Conservation (phyloP, 2,113 vertebrate species). For the Tylochromis polylepis region DNA sequence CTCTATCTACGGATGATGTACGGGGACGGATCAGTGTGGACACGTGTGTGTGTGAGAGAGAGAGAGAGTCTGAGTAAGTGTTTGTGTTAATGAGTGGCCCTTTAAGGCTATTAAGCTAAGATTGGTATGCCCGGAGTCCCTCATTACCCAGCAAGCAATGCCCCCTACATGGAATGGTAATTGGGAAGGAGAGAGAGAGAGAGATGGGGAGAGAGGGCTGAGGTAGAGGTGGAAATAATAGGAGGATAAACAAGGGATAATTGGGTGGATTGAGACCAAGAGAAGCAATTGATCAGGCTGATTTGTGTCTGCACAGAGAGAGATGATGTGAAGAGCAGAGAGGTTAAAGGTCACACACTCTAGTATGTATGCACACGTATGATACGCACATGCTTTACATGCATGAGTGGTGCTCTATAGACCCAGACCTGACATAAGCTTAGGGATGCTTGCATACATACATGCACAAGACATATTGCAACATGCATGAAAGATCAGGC, state of each 20-base stretch:
- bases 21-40: conserved; percentile 20
- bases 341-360: conserved; percentile 65
- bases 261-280: conserved; percentile 76
- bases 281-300: conserved; percentile 65
- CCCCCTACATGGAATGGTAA: conserved; percentile 80
- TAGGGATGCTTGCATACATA: neutral
- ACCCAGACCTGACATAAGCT: neutral
- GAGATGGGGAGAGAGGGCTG: neutral
- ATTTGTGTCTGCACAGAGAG: conserved; percentile 71
- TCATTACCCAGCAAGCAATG: conserved; percentile 78
- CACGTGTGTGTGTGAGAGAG: neutral
- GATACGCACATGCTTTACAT: neutral
- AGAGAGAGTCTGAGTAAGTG: conserved; percentile 30
- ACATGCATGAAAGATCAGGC: neutral
- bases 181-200: conserved; percentile 63
- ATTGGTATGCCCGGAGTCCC: conserved; percentile 81
- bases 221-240: conserved; percentile 38
- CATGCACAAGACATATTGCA: neutral
- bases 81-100: conserved; percentile 77
- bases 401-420: neutral
- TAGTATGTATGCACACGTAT: conserved; percentile 11
- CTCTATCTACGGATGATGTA: conserved; percentile 32
- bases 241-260: conserved; percentile 75
- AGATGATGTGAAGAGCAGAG: conserved; percentile 14
- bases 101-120: conserved; percentile 85